phyloP scores from a whole-genome alignment of 2,888 invertebrate species.

The Crepidodera aurea region DNA sequence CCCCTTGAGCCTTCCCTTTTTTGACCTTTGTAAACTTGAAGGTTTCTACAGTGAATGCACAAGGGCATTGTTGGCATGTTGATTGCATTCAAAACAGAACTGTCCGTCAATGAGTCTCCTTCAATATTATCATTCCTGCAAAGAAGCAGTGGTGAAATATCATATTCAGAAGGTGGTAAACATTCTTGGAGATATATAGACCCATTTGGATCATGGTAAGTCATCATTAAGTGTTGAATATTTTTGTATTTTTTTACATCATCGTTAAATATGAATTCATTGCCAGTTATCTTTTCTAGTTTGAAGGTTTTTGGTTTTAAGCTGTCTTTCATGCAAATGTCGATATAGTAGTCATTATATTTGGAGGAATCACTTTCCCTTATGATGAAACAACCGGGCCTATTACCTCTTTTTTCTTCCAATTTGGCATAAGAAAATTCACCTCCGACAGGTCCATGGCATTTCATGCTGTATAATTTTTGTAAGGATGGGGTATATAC shows the following conservation, averaged over 20 bases:
- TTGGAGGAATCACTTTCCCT: conserved; percentile 78
- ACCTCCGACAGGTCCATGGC: conserved; percentile 90
- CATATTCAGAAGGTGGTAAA: conserved; percentile 87
- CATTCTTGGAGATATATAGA: conserved; percentile 75
- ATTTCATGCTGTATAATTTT: conserved; percentile 75
- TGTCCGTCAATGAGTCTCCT: conserved; percentile 65
- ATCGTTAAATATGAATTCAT: conserved; percentile 65
- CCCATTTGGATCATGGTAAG: conserved; percentile 69
- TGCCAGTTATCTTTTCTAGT: conserved; percentile 69
- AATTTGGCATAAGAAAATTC: conserved; percentile 86
- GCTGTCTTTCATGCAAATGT: conserved; percentile 79
- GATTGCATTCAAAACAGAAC: conserved; percentile 60
- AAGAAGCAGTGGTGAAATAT: conserved; percentile 74
- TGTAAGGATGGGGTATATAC: conserved; percentile 81
- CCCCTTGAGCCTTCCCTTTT: conserved; percentile 70
- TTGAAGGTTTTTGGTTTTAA: conserved; percentile 75
- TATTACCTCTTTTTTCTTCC: conserved; percentile 77
- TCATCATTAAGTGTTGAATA: conserved; percentile 69
- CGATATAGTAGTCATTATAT: conserved; percentile 83
- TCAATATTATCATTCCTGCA: conserved; percentile 69
- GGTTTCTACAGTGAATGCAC: conserved; percentile 73
- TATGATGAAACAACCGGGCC: conserved; percentile 81
- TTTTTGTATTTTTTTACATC: conserved; percentile 66
- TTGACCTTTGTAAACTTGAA: conserved; percentile 74
- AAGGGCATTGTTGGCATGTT: conserved; percentile 64